These are phyloP conservation scores for Xylocampa areola DNA, from an alignment of 2,888 invertebrate species.

Conservation along the genomic window DNA sequence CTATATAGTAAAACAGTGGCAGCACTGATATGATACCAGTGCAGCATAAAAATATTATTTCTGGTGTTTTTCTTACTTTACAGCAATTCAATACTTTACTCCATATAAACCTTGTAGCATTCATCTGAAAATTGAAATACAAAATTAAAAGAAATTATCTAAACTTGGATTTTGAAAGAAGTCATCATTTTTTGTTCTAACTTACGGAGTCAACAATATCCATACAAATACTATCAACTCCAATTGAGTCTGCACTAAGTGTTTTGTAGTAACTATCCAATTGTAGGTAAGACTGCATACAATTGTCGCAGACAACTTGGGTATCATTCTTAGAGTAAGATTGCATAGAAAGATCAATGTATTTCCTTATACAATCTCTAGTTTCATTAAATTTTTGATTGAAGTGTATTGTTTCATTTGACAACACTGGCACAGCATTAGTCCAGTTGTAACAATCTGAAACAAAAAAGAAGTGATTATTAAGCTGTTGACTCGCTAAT, in stretches of 20 bases:
- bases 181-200: slow-evolving; percentile 40
- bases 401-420: slow-evolving; percentile 87
- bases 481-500: too few relatives aligned
- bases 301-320: slow-evolving; percentile 85
- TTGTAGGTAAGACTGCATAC: slow-evolving; percentile 86
- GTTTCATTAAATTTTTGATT: slow-evolving; percentile 82
- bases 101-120: slow-evolving; percentile 91
- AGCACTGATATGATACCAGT: slow-evolving; percentile 85
- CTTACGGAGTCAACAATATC: slow-evolving; percentile 92
- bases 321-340: too few relatives aligned
- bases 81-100: slow-evolving; percentile 90
- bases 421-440: slow-evolving; percentile 78
- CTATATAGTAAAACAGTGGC: slow-evolving; percentile 90
- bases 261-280: slow-evolving; percentile 90
- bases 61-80: slow-evolving; percentile 87
- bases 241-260: slow-evolving; percentile 88
- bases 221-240: slow-evolving; percentile 91
- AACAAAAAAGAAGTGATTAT: slow-evolving; percentile 56
- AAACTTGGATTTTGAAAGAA: not conserved
- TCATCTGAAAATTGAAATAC: slow-evolving; percentile 87
- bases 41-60: slow-evolving; percentile 88
- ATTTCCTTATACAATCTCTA: slow-evolving; percentile 78
- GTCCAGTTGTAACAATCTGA: slow-evolving; percentile 90
- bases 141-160: not conserved
- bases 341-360: slow-evolving; percentile 63